Base-by-base conservation (phyloP, 30 jellyfish, hydroid and myxozoan species). In the Turritopsis dohrnii region DNA sequence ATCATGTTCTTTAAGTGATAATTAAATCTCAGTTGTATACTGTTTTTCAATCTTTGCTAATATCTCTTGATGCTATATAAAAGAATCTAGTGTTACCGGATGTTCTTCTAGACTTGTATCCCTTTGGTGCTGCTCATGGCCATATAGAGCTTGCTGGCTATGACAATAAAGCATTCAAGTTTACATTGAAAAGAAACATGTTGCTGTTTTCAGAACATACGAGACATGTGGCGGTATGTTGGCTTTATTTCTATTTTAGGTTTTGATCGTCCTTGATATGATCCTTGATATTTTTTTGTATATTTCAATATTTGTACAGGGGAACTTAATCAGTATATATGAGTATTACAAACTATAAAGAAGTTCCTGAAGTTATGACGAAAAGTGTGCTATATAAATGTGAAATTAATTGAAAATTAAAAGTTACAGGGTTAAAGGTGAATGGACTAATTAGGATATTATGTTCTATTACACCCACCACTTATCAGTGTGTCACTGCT, bases 81-180 rank as follows among this genome's bases (percentile, higher is more conserved):
- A n/a, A 23, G 73, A 60, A 60, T 60, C 21, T 18, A 21, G 19
- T 60, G 21, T 60, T 60, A 60, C 0, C 0, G 22, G 21, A 21
- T 60, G 73, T 60, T 18, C 73, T 0, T 69, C 19, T 69, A 69
- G 77, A 27, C 9, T n/a, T 69, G 77, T 69, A 69, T 69, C 31
- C 77, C 28, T 69, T n/a, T 27, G 77, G 77, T 23, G 77, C 77
- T 7, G 30, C 31, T 27, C 30, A n/a, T 69, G 77, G 77, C 8
- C 31, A 69, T 69, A 27, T 21, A 69, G 77, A n/a, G 19, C 28
- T 69, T 0, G 77, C 16, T 1, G 30, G 30, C 22, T n/a, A 69
- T 19, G 77, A 69, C 30, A 69, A 69, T 21, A n/a, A 69, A 23
- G 77, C 77, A 23, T n/a, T 7, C 9, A 27, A 27, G 19, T 69